Conservation (phyloP, 2,797 vertebrate species). For the Microctenopoma lineatum region DNA sequence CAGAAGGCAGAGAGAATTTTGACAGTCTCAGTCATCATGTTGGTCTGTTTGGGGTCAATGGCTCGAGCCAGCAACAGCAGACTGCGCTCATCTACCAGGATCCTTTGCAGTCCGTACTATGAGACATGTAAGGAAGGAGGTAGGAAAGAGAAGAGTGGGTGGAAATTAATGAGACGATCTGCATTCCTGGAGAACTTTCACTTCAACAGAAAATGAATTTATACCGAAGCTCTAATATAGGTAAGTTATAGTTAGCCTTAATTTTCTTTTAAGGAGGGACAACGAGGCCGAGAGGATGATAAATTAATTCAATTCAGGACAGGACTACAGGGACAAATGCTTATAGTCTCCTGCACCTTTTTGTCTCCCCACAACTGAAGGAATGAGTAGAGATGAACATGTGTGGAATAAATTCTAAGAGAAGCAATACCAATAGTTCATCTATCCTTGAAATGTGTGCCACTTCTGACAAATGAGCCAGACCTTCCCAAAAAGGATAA, state of each 20-base stretch:
- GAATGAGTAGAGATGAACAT: conserved; percentile 59
- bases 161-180: conserved; percentile 71
- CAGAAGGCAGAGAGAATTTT: conserved; percentile 98
- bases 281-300: conserved; percentile 77
- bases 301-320: conserved; percentile 81
- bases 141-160: conserved; percentile 42
- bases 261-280: conserved; percentile 77
- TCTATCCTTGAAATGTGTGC: conserved; percentile 75
- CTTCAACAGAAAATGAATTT: conserved; percentile 50
- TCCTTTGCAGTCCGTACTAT: conserved; percentile 94
- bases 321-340: conserved; percentile 77
- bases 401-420: conserved; percentile 66
- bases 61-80: conserved; percentile 91
- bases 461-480: conserved; percentile 78
- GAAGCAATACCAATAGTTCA: conserved; percentile 75
- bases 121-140: conserved; percentile 30
- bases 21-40: conserved; percentile 98
- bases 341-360: conserved; percentile 71
- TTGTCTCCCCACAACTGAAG: conserved; percentile 53
- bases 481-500: conserved; percentile 67
- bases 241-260: conserved; percentile 73
- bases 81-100: conserved; percentile 93
- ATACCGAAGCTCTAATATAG: conserved; percentile 51
- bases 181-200: conserved; percentile 61
- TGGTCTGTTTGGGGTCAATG: conserved; percentile 94